Evolutionary conservation across 1,140 invertebrate species (phyloP).

Genomic region (Papilio polytes): DNA sequence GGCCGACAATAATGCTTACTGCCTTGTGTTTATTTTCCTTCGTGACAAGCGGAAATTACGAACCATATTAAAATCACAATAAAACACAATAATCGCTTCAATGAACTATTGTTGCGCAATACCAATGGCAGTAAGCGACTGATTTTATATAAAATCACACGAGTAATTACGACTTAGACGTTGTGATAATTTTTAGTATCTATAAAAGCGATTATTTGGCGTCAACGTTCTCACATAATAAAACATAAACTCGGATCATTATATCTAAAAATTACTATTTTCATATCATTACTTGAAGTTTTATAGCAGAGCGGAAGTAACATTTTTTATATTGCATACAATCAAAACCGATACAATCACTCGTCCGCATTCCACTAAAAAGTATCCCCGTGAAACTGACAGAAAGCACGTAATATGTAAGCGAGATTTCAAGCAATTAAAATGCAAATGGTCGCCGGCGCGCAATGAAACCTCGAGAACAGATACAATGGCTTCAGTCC

Average conservation of each 20-base stretch:
- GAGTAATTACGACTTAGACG: constrained; percentile 8
- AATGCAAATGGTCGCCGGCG: constrained; percentile 65
- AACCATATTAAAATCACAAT: constrained; percentile 51
- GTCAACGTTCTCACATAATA: neutral
- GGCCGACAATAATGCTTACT: constrained; percentile 66
- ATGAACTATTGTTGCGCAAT: constrained; percentile 46
- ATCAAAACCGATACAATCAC: neutral
- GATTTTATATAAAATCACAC: constrained; percentile 30
- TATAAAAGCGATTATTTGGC: neutral
- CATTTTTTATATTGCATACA: neutral
- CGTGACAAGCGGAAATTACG: constrained; percentile 52
- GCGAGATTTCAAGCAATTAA: constrained; percentile 68
- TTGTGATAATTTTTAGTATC: constrained; percentile 19
- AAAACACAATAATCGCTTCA: constrained; percentile 45
- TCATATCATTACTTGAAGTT: neutral
- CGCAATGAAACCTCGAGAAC: constrained; percentile 66
- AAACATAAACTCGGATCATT: neutral
- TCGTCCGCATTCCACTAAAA: neutral
- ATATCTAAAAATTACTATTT: neutral
- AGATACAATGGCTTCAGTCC: constrained; percentile 63
- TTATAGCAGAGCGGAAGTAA: neutral
- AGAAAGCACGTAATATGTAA: constrained; percentile 50
- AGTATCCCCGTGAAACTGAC: constrained; percentile 8
- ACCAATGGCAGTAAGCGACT: constrained; percentile 60
- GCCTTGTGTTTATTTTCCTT: constrained; percentile 62